phyloP scores from a whole-genome alignment of 2,113 vertebrate genomes.

The Chunga burmeisteri region DNA sequence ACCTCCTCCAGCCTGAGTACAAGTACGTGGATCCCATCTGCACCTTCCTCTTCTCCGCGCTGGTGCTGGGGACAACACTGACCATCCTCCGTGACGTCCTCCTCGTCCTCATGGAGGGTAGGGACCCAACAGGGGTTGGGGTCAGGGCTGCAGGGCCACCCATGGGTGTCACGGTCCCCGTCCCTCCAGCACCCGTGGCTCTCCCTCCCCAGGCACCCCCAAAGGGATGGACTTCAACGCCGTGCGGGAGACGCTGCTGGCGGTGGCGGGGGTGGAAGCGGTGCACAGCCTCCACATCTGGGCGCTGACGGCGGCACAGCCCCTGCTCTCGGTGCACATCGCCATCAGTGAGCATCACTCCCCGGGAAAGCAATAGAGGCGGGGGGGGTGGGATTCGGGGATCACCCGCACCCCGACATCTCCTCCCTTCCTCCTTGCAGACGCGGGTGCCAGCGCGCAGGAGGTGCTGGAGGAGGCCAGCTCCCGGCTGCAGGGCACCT shows the following conservation, averaged over 20 bases:
- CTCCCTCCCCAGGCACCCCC: constrained; percentile 58
- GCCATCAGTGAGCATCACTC: constrained; percentile 71
- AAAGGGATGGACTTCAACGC: constrained; percentile 72
- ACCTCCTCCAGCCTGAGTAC: constrained; percentile 79
- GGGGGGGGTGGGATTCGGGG: rapidly evolving
- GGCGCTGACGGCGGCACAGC: constrained; percentile 81
- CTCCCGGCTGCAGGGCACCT: constrained; percentile 66
- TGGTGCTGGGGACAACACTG: constrained; percentile 86
- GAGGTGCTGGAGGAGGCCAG: constrained; percentile 77
- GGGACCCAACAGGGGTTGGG: rapidly evolving
- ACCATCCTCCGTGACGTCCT: constrained; percentile 85
- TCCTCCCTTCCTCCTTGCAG: background rate
- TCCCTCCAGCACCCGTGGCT: rapidly evolving
- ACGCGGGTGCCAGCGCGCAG: constrained; percentile 67
- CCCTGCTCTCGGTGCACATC: constrained; percentile 83
- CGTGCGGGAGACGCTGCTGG: constrained; percentile 79
- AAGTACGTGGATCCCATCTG: constrained; percentile 90
- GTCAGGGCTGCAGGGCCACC: rapidly evolving
- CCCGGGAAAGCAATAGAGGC: rapidly evolving
- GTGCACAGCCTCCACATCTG: constrained; percentile 88
- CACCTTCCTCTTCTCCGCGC: constrained; percentile 88
- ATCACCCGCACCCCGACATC: rapidly evolving
- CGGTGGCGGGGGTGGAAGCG: constrained; percentile 76
- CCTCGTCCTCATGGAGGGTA: constrained; percentile 91
- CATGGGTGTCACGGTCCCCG: rapidly evolving